Evolutionary conservation across 2,797 vertebrate species (phyloP).

Genomic region (Smutsia temminckii): DNA sequence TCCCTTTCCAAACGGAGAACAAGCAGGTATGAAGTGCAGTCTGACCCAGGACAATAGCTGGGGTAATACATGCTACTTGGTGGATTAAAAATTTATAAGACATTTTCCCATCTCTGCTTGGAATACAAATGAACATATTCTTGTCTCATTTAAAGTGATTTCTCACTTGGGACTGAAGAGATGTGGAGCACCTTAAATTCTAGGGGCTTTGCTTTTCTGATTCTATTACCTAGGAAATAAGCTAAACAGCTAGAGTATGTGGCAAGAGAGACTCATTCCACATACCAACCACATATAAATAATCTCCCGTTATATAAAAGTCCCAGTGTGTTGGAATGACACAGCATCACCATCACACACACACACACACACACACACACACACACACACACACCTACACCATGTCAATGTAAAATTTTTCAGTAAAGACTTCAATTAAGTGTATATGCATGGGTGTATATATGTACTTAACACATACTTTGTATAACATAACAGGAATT

Average conservation of each 20-base stretch:
- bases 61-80: neutral
- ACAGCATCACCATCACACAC: neutral
- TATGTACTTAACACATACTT: neutral
- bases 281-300: conserved; percentile 62
- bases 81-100: conserved; percentile 78
- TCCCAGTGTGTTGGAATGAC: conserved; percentile 53
- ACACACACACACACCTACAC: neutral
- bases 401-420: conserved; percentile 60
- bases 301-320: conserved; percentile 58
- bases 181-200: conserved; percentile 73
- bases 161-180: conserved; percentile 73
- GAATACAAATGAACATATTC: conserved; percentile 79
- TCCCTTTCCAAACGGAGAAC: conserved; percentile 11
- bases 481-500: conserved; percentile 27
- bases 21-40: conserved; percentile 44
- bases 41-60: conserved; percentile 44
- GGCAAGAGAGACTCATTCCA: conserved; percentile 71
- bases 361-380: neutral
- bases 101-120: conserved; percentile 64
- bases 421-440: conserved; percentile 41
- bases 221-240: conserved; percentile 76
- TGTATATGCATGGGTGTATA: neutral
- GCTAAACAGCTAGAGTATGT: conserved; percentile 50
- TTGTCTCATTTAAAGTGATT: conserved; percentile 65
- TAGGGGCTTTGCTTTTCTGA: conserved; percentile 67